Conservation (phyloP, 2,797 vertebrate species). For the Sandelia bainsii region DNA sequence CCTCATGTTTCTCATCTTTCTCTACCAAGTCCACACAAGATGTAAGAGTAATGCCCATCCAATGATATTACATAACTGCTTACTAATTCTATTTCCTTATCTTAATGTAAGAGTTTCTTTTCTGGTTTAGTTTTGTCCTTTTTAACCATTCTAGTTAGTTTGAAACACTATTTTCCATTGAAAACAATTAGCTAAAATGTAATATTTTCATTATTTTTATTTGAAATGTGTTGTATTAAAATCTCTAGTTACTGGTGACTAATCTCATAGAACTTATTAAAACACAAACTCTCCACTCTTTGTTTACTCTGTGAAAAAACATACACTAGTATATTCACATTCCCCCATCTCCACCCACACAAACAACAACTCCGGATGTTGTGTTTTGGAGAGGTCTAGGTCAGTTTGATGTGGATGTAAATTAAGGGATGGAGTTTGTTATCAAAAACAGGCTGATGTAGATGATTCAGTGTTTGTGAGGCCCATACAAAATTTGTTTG, state of each 20-base stretch:
- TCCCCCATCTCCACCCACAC: conserved; percentile 29
- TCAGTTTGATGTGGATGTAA: conserved; percentile 53
- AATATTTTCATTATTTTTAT: too few relatives aligned
- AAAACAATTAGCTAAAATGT: too few relatives aligned
- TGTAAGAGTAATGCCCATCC: conserved; percentile 4
- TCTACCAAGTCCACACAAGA: conserved; percentile 2
- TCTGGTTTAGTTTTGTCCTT: not conserved
- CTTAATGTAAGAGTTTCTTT: not conserved
- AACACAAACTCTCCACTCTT: conserved; percentile 25
- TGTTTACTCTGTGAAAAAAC: conserved; percentile 10
- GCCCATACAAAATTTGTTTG: not conserved
- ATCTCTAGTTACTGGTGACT: not conserved
- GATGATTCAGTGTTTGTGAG: not conserved
- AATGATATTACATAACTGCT: not conserved
- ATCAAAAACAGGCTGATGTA: conserved; percentile 24
- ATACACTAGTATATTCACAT: conserved; percentile 11
- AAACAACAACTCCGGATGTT: conserved; percentile 32
- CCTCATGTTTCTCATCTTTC: conserved; percentile 24
- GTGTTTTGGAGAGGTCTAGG: conserved; percentile 42
- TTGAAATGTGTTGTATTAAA: not conserved
- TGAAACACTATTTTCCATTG: not conserved
- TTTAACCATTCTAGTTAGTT: not conserved
- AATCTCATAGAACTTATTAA: conserved; percentile 15
- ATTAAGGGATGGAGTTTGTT: conserved; percentile 25
- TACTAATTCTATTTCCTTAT: not conserved